Evolutionary conservation across 1,140 invertebrate species (phyloP).

Genomic region (Dufourea novaeangliae): DNA sequence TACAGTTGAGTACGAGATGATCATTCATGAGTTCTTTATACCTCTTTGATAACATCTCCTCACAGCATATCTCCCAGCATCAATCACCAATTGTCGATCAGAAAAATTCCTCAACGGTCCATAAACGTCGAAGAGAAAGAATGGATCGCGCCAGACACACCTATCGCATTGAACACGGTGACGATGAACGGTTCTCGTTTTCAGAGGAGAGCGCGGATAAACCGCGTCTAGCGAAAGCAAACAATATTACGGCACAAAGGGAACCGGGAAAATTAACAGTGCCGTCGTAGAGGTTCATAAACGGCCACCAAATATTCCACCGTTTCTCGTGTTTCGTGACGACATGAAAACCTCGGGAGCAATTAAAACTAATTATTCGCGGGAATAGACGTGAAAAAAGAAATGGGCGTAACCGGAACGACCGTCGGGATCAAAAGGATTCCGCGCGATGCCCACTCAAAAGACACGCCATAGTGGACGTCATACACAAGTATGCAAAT

Average conservation of each 20-base stretch:
- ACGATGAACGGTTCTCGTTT: not conserved
- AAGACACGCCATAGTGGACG: not conserved
- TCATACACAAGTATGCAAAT: not conserved
- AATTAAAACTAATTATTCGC: slow-evolving; percentile 33
- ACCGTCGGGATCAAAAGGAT: slow-evolving; percentile 11
- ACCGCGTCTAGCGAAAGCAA: not conserved
- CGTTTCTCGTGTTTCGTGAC: not conserved
- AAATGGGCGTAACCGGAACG: not conserved
- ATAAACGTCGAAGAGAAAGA: not conserved
- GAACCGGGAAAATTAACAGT: slow-evolving; percentile 11
- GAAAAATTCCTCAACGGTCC: too few relatives aligned
- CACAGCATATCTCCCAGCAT: too few relatives aligned
- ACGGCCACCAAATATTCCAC: not conserved
- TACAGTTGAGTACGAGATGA: too few relatives aligned
- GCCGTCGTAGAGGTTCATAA: not conserved
- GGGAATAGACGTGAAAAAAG: not conserved
- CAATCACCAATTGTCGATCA: too few relatives aligned
- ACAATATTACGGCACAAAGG: not conserved
- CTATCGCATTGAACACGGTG: not conserved
- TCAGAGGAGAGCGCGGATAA: slow-evolving; percentile 2
- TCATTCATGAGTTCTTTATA: too few relatives aligned
- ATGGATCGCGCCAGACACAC: not conserved
- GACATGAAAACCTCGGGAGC: not conserved
- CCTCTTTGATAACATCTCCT: too few relatives aligned
- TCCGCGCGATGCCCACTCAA: slow-evolving; percentile 16